Base-by-base conservation (phyloP, 2,797 vertebrate genomes). In the Nyctalus aviator region DNA sequence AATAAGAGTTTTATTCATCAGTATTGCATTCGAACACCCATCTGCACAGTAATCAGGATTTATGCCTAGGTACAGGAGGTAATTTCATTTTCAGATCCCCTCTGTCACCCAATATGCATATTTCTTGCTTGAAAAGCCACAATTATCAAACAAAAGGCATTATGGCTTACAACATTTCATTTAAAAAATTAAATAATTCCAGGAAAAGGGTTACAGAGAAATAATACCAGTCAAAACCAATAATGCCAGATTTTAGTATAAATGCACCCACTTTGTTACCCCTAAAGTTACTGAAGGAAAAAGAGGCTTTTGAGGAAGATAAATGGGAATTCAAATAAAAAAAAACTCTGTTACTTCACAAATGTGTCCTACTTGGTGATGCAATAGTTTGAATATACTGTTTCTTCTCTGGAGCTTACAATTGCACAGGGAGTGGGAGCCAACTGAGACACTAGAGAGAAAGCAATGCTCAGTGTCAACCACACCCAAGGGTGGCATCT, bases 71-170 rank as follows among this genome's bases (percentile, higher is more conserved):
- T 9, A 83, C 2, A 55, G 64, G 21, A 82, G 13, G 12, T 15
- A 41, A 68, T 82, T 77, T 82, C 18, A 64, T 53, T 71, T 62
- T 64, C 76, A 92, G 32, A 83, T 23, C 2, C 12, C 3, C 11
- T 53, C 59, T 66, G 4, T 50, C 76, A 89, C 64, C 32, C n/a
- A 95, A 35, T 35, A 59, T 83, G 23, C 48, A 62, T 89, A 91
- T 62, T 35, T 88, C 23, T 69, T 82, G 18, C 55, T 64, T 59
- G 18, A 64, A 23, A 77, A 14, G 72, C 53, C 83, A 48, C 30
- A 37, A 82, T 59, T 89, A 92, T 32, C 35, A n/a, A 84, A 73
- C 27, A 90, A 85, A 92, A 79, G n/a, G 44, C 25, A 77, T 1
- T 66, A 10, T 25, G 15, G 76, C 23, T 72, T 88, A 15, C 27